Evolutionary conservation across 2,113 vertebrate species (phyloP).

Genomic region (Eclectus roratus): DNA sequence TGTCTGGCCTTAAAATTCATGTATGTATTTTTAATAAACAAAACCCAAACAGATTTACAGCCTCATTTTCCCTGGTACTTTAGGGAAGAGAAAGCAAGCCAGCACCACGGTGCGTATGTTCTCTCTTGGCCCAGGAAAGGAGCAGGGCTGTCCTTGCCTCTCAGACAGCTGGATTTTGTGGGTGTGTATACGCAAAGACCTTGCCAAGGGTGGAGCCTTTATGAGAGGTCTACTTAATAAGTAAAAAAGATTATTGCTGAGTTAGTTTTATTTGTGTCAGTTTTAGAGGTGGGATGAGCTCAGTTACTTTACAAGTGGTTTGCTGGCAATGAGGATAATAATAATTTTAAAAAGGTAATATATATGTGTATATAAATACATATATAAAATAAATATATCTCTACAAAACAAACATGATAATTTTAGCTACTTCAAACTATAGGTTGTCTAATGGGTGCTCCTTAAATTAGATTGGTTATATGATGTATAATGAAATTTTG

Average conservation of each 20-base stretch:
- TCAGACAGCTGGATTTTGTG: background rate
- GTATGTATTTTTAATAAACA: constrained; percentile 27
- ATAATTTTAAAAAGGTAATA: background rate
- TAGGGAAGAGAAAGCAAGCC: background rate
- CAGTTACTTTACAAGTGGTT: background rate
- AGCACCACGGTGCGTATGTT: fast-evolving
- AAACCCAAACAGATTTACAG: background rate
- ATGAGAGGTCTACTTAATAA: background rate
- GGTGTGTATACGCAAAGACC: background rate
- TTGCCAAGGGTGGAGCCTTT: background rate
- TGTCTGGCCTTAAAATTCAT: background rate
- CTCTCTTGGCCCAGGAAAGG: background rate
- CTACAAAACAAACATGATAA: background rate
- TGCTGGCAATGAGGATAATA: background rate
- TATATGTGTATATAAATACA: background rate
- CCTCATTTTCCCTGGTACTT: background rate
- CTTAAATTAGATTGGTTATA: background rate
- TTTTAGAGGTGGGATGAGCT: background rate
- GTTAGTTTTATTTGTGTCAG: background rate
- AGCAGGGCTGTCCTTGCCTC: background rate
- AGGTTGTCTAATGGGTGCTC: background rate
- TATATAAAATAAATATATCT: background rate
- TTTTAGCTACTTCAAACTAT: background rate
- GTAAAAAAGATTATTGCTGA: background rate
- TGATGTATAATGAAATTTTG: background rate